A percentile compares a stretch with the other conserved stretches of the same genome.
Evolutionary conservation across 2,888 invertebrate species (phyloP).

Genomic region (Drosophila neotestacea): DNA sequence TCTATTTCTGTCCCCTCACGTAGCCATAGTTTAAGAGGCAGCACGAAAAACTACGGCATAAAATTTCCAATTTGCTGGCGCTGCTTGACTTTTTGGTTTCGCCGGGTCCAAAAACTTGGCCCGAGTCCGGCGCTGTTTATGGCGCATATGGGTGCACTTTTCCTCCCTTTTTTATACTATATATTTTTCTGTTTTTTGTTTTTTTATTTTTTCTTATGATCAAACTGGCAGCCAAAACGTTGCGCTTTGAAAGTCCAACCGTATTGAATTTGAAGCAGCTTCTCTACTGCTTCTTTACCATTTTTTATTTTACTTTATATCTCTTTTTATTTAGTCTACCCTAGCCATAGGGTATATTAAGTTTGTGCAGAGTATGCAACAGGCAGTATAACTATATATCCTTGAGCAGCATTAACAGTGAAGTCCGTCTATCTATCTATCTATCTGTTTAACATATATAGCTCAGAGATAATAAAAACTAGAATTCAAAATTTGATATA

Average conservation of each 20-base stretch:
- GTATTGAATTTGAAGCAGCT: conserved; percentile 72
- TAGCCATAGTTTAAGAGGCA: conserved; percentile 63
- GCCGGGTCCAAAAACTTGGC: conserved; percentile 64
- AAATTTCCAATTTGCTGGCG: conserved; percentile 79
- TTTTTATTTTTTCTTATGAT: conserved; percentile 18
- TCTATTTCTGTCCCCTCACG: conserved; percentile 51
- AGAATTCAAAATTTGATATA: no score
- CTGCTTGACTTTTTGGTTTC: conserved; percentile 69
- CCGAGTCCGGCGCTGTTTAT: conserved; percentile 54
- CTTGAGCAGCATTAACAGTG: no score
- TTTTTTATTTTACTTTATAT: conserved; percentile 6
- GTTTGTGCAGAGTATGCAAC: no score
- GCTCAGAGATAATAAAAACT: no score
- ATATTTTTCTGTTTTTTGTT: not conserved
- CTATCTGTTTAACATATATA: no score
- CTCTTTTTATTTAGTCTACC: not conserved
- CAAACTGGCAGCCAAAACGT: conserved; percentile 6
- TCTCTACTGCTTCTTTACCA: conserved; percentile 3
- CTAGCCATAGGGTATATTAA: no score
- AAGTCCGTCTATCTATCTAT: no score
- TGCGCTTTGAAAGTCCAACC: conserved; percentile 44
- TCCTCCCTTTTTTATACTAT: not conserved
- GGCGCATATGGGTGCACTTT: conserved; percentile 57
- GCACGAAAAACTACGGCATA: conserved; percentile 71
- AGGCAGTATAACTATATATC: no score